Evolutionary conservation across 2,797 vertebrate genomes (phyloP), one percentile per base, ranked within the genome.

Genomic region (Acridotheres tristis): DNA sequence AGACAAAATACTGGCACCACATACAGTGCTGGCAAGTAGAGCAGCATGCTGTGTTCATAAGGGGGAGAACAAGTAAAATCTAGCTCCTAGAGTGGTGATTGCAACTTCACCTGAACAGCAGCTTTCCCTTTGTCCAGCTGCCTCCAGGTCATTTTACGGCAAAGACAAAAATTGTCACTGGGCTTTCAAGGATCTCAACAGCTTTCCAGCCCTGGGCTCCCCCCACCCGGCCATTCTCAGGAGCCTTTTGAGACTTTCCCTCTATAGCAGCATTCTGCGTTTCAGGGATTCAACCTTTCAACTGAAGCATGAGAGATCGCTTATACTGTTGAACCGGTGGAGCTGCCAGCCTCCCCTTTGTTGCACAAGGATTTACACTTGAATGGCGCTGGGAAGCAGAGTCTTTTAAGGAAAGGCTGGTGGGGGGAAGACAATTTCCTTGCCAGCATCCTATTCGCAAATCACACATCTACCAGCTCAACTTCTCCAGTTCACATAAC

Each of bases 1-100:
- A 91, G 85, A 94, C 90, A 89, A 94, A 95, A 95, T 72, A 96
- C 9, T 87, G 83, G 93, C 90, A 89, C 69, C 45, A n/a, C 73
- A 72, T 15, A 25, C 26, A 26, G 79, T 2, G 63, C 73, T 88
- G 72, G 91, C 82, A 93, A 91, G 71, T 30, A n/a, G 43, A 86
- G 69, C 63, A 69, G 73, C 78, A 22, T 29, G 68, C 53, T 72
- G 50, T 20, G 69, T 3, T 93, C 69, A 55, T 55, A 30, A 42
- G 16, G 40, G 48, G 32, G 42, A 63, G 59, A 40, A 55, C 54
- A 77, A 67, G 42, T 21, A 58, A 76, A 71, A 95, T 23, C 18
- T 78, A 80, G 29, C 45, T 83, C 54, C 65, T 43, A 10, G 26
- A 71, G 63, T 45, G 19, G 26, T 62, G 88, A 93, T 38, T 40